Base-by-base conservation (phyloP, 2,888 invertebrate species). In the Sympetrum striolatum region DNA sequence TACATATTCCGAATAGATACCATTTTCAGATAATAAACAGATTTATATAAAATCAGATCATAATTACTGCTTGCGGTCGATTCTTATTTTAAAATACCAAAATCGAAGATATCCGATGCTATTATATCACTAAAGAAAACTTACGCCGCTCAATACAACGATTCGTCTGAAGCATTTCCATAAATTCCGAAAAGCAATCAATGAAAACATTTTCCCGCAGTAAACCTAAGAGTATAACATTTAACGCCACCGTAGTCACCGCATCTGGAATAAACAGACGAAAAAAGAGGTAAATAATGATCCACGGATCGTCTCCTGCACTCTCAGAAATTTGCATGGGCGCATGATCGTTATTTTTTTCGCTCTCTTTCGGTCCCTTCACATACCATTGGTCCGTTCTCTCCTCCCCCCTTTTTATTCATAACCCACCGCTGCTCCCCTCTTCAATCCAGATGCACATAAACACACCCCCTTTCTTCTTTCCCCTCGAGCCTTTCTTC, bases 331-430 rank as follows among this genome's bases (percentile, higher is more conserved):
- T 86, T 37, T 37, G 86, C 86, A 64, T 35, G n/a, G 37, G 39
- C 58, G 25, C 73, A 58, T 39, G 86, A 86, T 86, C 86, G 39
- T 86, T 22, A 86, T 86, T 86, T 86, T 25, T 58, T 82, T 35
- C 82, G 82, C 35, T 25, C 64, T 64, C 64, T 64, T n/a, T n/a
- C n/a, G 64, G 64, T 22, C 64, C 64, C 64, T 64, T 73, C 73
- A 31, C 73, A 31, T 73, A 73, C 73, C 73, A 73, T 73, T 73
- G 73, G 73, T 31, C 12, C 73, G 73, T 25, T 14, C 25, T 10
- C 44, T 44, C 44, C 44, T 44, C 44, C 44, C 44, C 73, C 73
- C 31, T 73, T 73, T 73, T 73, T 73, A 73, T 73, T 73, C 73
- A 73, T 73, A 73, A 73, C 73, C 73, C 64, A 64, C 64, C 64